Evolutionary conservation across 1,140 invertebrate genomes (phyloP), one percentile per base, ranked within the genome.

Genomic region (Proctacanthus coquilletti): DNA sequence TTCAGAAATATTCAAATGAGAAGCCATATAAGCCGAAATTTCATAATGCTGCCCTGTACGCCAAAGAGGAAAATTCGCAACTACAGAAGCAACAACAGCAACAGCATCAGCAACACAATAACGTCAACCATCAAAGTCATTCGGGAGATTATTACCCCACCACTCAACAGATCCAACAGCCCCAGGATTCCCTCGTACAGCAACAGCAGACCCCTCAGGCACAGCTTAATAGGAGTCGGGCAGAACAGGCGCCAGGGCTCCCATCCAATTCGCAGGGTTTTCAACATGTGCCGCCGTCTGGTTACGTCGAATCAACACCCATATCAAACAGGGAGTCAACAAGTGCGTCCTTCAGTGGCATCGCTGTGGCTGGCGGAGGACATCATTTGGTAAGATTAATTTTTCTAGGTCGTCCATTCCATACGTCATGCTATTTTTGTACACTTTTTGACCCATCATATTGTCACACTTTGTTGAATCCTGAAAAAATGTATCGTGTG

Each of bases 1-100:
- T 21, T 35, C 8, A 20, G 11, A 35, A 35, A 35, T 19, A 19
- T 35, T 19, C 34, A n/a, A 27, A 56, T 17, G 54, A 56, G 30
- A 60, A 60, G 46, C 57, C 57, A 20, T 84, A 84, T 50, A 84
- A 84, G 56, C 81, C 81, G 29, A 84, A 83, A 59, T 84, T 84
- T 52, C 75, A 75, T 42, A 77, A 74, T 45, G 74, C 69, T 17
- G 50, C 65, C 18, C 56, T 76, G 29, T 74, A 78, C 35, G 48
- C 43, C 15, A 45, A 45, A 35, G 44, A 40, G 45, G 48, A 44
- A 30, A 36, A 29, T 29, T 47, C 36, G 19, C 34, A 14, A 34
- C 43, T 13, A 21, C 27, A n/a, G 19, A 10, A 2, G 36, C 44
- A 46, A 25, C 35, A 35, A 34, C 29, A 18, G 17, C 30, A 13